phyloP scores from a whole-genome alignment of 2,797 vertebrate species.

The Smutsia temminckii region DNA sequence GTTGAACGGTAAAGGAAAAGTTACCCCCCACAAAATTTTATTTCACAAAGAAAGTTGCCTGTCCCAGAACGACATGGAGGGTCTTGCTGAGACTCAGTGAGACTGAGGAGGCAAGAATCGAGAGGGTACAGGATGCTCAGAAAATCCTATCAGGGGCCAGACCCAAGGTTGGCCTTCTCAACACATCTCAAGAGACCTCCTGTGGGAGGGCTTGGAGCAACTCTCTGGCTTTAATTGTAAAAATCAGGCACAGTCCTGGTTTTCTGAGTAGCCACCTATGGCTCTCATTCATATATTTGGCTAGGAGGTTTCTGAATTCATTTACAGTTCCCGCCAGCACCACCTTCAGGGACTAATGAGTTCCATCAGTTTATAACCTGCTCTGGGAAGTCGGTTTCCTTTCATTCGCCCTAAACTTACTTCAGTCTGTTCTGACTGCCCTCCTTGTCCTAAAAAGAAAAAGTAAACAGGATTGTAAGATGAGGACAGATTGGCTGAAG shows the following conservation, averaged over 20 bases:
- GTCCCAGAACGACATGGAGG: not conserved
- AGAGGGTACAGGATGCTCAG: not conserved
- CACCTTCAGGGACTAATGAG: conserved; percentile 65
- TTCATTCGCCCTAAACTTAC: conserved; percentile 51
- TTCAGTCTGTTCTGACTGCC: conserved; percentile 51
- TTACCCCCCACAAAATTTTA: not conserved
- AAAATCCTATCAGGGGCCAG: not conserved
- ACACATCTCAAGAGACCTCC: not conserved
- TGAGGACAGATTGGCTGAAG: conserved; percentile 30
- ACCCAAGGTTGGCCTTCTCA: not conserved
- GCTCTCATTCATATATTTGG: conserved; percentile 74
- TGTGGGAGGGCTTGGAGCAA: not conserved
- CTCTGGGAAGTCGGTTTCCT: conserved; percentile 60
- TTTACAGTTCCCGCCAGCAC: conserved; percentile 65
- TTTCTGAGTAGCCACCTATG: conserved; percentile 54
- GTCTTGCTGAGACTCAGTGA: not conserved
- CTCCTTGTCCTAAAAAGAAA: conserved; percentile 61
- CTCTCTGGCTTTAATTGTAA: not conserved
- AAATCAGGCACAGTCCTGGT: not conserved
- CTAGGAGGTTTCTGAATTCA: conserved; percentile 62
- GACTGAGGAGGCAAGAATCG: not conserved
- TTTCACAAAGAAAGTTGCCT: conserved; percentile 22
- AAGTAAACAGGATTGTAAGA: conserved; percentile 54
- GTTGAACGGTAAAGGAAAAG: not conserved
- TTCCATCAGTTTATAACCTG: conserved; percentile 65